Evolutionary conservation across 2,888 invertebrate genomes (phyloP).

Genomic region (Luffia ferchaultella): DNA sequence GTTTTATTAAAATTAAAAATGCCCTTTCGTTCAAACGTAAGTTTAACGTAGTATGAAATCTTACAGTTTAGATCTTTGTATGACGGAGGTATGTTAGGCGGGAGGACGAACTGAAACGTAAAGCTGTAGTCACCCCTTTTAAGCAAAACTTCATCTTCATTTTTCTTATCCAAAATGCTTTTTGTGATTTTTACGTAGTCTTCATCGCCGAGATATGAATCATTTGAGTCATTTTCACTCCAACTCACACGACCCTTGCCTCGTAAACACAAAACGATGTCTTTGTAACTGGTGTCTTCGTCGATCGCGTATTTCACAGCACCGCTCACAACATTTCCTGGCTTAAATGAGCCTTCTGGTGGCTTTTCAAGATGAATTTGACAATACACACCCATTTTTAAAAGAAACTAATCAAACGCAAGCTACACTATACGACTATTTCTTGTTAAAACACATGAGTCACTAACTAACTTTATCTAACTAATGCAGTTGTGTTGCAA

Average conservation of each 20-base stretch:
- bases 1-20: conserved; percentile 22
- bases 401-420: background rate
- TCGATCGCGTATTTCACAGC: conserved; percentile 20
- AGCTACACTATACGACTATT: no score
- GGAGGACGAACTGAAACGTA: conserved; percentile 23
- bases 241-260: background rate
- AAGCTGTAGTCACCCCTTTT: background rate
- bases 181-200: background rate
- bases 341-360: conserved; percentile 13
- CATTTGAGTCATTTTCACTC: background rate
- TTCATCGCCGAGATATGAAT: background rate
- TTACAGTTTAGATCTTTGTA: conserved; percentile 19
- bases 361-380: conserved; percentile 20
- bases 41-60: conserved; percentile 25
- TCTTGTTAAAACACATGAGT: no score
- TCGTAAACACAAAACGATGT: conserved; percentile 15
- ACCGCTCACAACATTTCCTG: conserved; percentile 19
- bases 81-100: conserved; percentile 22
- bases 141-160: background rate
- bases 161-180: background rate
- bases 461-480: no score
- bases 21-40: conserved; percentile 26
- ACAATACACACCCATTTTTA: conserved; percentile 21
- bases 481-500: no score
- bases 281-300: conserved; percentile 17